Evolutionary conservation across 1,140 invertebrate species (phyloP).

Genomic region (Adoxophyes honmai): DNA sequence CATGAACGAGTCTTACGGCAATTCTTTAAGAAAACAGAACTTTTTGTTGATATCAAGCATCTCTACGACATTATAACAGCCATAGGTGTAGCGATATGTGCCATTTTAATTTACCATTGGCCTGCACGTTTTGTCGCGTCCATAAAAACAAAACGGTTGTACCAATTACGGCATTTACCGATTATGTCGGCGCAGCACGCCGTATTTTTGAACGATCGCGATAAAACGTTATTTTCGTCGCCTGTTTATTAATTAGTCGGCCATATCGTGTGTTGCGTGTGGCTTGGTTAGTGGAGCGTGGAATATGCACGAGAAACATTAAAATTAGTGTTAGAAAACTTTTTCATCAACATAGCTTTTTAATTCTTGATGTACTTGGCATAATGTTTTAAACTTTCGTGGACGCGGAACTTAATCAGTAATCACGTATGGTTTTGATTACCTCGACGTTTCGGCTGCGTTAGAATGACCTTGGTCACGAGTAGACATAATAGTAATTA

Average conservation of each 20-base stretch:
- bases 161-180: background rate
- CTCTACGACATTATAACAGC: too few species aligned
- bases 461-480: too few species aligned
- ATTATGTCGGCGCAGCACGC: background rate
- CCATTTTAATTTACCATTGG: background rate
- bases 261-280: background rate
- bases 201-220: slow-evolving; percentile 2
- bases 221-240: background rate
- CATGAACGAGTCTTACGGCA: too few species aligned
- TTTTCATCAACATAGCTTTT: too few species aligned
- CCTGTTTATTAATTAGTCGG: background rate
- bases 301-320: background rate
- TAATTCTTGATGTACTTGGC: too few species aligned
- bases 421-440: too few species aligned
- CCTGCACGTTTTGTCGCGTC: background rate
- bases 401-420: too few species aligned
- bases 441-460: too few species aligned
- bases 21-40: too few species aligned
- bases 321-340: background rate
- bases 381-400: too few species aligned
- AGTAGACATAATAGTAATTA: too few species aligned
- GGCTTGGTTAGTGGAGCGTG: background rate
- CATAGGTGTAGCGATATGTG: background rate
- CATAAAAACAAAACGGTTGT: background rate
- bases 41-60: too few species aligned